Evolutionary conservation across 2,113 vertebrate genomes (phyloP).

Genomic region (Motacilla tschutschensis): DNA sequence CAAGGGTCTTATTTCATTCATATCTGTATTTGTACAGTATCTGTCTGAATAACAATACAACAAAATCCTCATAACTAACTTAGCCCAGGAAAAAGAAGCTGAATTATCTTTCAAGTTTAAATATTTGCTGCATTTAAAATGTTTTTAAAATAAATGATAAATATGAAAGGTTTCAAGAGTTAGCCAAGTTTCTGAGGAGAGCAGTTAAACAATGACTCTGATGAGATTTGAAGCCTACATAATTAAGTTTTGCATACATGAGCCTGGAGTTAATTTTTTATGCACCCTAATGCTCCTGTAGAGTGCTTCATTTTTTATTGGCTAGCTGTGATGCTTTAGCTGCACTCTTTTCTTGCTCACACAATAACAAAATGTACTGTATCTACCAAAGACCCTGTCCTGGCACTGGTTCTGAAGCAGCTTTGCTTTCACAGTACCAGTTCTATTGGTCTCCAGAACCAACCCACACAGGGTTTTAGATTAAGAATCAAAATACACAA

Average conservation of each 20-base stretch:
- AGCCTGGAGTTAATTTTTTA: slow-evolving; percentile 18
- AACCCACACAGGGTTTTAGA: not conserved
- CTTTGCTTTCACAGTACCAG: not conserved
- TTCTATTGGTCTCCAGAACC: not conserved
- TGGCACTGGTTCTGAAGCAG: not conserved
- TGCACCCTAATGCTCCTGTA: not conserved
- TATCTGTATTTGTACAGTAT: not conserved
- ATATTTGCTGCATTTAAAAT: not conserved
- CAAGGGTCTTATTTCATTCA: not conserved
- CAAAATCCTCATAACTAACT: not conserved
- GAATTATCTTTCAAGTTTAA: not conserved
- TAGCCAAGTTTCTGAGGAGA: slow-evolving; percentile 1
- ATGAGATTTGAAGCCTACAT: slow-evolving; percentile 3
- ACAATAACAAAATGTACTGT: not conserved
- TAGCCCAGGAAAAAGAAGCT: not conserved
- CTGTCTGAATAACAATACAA: not conserved
- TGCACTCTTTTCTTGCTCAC: not conserved
- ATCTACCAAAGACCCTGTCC: not conserved
- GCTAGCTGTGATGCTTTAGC: not conserved
- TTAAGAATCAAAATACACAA: not conserved
- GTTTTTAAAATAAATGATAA: not conserved
- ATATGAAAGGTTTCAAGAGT: not conserved
- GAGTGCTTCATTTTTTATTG: not conserved
- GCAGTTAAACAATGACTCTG: slow-evolving; percentile 18
- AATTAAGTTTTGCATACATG: slow-evolving; percentile 12